phyloP scores from a whole-genome alignment of 2,113 vertebrate genomes.

The Odocoileus virginianus region DNA sequence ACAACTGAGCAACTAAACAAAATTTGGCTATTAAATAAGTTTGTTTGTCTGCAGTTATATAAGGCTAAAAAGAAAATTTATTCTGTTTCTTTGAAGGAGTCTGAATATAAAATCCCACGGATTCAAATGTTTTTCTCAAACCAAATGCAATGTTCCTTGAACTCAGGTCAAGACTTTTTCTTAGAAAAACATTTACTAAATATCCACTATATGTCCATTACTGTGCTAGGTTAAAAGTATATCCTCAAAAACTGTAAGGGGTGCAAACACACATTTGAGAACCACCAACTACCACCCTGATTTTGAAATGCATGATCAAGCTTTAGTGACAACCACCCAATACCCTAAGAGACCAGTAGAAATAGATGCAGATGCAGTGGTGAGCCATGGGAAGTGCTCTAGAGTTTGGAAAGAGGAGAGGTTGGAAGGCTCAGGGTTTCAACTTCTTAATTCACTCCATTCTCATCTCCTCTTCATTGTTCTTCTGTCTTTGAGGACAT shows the following conservation, averaged over 20 bases:
- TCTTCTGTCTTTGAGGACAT: not conserved
- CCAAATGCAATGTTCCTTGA: conserved; percentile 15
- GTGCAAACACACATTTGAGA: not conserved
- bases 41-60: not conserved
- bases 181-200: not conserved
- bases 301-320: conserved; percentile 20
- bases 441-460: not conserved
- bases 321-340: not conserved
- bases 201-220: not conserved
- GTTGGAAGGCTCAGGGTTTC: not conserved
- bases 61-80: not conserved
- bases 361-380: conserved; percentile 3
- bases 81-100: not conserved
- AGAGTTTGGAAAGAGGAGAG: not conserved
- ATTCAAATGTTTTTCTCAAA: conserved; percentile 3
- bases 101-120: not conserved
- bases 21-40: not conserved
- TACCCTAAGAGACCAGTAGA: not conserved
- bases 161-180: conserved; percentile 34
- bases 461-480: not conserved
- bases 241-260: not conserved
- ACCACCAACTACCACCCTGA: not conserved
- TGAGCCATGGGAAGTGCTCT: not conserved
- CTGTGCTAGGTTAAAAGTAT: not conserved
- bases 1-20: not conserved